A percentile compares a stretch with the other conserved stretches of the same genome.
These are phyloP conservation scores for Machaerirhynchus nigripectus DNA, from an alignment of 2,113 vertebrate species.

Conservation along the genomic window DNA sequence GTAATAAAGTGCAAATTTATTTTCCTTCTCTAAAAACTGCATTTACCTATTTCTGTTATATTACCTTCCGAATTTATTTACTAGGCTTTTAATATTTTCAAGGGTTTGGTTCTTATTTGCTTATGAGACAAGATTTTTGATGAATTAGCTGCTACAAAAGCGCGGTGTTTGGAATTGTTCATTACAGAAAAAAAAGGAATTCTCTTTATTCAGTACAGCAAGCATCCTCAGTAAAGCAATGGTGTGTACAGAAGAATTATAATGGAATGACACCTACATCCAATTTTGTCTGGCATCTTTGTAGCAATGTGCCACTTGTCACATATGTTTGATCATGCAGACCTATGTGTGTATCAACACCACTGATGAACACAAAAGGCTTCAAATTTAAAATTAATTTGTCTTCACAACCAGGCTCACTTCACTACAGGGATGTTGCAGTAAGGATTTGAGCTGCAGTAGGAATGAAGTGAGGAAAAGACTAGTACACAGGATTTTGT, in stretches of 20 bases:
- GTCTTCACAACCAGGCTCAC: background rate
- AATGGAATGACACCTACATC: background rate
- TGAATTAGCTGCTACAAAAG: background rate
- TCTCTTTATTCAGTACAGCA: background rate
- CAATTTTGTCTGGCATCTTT: background rate
- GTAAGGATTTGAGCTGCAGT: background rate
- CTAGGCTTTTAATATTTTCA: background rate
- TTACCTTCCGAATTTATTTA: background rate
- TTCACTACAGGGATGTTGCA: background rate
- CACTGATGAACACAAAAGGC: background rate
- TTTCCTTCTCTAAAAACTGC: background rate
- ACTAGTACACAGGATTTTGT: background rate
- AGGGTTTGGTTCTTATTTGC: background rate
- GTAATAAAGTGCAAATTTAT: background rate
- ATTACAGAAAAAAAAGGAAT: background rate
- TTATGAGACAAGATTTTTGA: background rate
- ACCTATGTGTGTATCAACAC: background rate
- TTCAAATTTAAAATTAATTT: background rate
- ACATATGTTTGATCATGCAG: slow-evolving; percentile 21
- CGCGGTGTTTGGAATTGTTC: background rate
- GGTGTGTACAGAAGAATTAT: background rate
- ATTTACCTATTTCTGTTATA: background rate
- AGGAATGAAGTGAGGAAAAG: background rate
- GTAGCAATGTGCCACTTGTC: background rate
- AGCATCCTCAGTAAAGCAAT: background rate